Percentiles rank a stretch among this genome's conserved stretches.
Conservation (phyloP, 2,888 invertebrate species). For the Sphecodes monilicornis region DNA sequence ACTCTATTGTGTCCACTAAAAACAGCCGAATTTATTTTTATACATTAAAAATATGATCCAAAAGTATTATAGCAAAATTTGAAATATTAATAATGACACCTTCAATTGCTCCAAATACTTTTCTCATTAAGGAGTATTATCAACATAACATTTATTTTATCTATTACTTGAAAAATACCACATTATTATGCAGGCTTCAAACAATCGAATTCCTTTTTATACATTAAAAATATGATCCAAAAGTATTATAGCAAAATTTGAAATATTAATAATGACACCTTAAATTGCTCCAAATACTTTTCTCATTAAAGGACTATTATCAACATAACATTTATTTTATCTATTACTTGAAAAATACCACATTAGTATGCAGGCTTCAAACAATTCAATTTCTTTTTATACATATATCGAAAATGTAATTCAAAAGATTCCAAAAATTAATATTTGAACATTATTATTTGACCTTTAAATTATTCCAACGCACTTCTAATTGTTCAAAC, state of each 20-base stretch:
- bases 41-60: background rate
- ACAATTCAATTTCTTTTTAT: background rate
- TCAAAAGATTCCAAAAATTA: background rate
- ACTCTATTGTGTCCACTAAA: background rate
- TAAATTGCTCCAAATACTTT: background rate
- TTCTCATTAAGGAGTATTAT: background rate
- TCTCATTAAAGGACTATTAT: background rate
- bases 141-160: too few relatives aligned
- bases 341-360: too few relatives aligned
- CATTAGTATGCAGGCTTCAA: background rate
- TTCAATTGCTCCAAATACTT: background rate
- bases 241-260: background rate
- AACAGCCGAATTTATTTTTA: background rate
- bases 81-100: background rate
- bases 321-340: too few relatives aligned
- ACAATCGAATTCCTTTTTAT: background rate
- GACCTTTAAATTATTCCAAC: too few relatives aligned
- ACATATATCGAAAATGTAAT: background rate
- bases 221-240: background rate
- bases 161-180: too few relatives aligned
- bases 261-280: background rate
- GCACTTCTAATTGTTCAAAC: too few relatives aligned
- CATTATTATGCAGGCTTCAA: background rate
- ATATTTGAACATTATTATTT: background rate
- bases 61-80: background rate